Evolutionary conservation across 2,888 invertebrate genomes (phyloP).

Genomic region (Crepidodera aurea): DNA sequence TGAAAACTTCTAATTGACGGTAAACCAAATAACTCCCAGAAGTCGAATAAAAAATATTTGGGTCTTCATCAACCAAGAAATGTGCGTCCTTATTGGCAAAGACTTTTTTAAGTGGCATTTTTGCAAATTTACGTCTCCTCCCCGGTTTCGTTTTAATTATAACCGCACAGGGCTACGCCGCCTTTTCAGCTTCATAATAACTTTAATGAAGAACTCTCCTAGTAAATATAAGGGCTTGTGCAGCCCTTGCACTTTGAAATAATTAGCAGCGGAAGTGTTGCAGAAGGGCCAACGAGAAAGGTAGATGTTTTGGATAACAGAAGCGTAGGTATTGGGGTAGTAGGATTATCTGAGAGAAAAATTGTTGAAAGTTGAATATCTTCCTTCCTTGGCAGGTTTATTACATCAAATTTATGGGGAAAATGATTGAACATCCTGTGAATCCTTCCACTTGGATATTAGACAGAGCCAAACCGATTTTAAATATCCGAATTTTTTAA

Average conservation of each 20-base stretch:
- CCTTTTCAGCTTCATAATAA: constrained; percentile 47
- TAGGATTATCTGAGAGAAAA: too few species aligned
- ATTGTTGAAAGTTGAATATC: too few species aligned
- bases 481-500: too few species aligned
- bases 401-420: too few species aligned
- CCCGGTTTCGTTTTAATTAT: constrained; percentile 40
- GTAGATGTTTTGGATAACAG: constrained; percentile 4
- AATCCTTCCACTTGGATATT: too few species aligned
- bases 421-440: too few species aligned
- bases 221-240: constrained; percentile 39
- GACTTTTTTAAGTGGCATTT: constrained; percentile 33
- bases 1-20: constrained; percentile 11
- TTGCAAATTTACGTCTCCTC: constrained; percentile 34
- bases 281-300: constrained; percentile 34
- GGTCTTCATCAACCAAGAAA: constrained; percentile 15
- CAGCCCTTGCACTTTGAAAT: constrained; percentile 41
- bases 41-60: constrained; percentile 8
- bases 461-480: too few species aligned
- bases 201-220: constrained; percentile 51
- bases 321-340: not conserved
- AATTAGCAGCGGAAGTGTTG: constrained; percentile 47
- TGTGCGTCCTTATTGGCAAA: constrained; percentile 19
- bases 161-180: constrained; percentile 39
- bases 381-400: too few species aligned
- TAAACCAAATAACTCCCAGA: constrained; percentile 15